These are phyloP conservation scores for Phyto melanocephala DNA, from an alignment of 2,888 invertebrate species.

Conservation along the genomic window DNA sequence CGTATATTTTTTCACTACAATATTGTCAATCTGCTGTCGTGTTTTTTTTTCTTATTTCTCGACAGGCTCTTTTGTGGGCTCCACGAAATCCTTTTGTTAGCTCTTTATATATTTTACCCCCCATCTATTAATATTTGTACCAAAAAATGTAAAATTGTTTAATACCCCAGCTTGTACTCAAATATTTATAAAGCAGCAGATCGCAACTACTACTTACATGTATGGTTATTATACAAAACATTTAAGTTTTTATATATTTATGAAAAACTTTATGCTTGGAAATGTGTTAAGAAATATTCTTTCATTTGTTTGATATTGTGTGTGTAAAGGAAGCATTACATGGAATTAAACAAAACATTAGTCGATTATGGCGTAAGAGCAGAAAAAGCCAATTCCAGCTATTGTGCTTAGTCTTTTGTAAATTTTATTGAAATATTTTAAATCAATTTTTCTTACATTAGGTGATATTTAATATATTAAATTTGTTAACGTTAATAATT, in stretches of 20 bases:
- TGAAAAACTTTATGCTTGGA: too few species aligned
- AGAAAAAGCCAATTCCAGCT: too few species aligned
- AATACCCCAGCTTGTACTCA: constrained; percentile 26
- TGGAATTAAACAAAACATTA: too few species aligned
- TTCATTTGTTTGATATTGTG: too few species aligned
- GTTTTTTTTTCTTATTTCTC: background rate
- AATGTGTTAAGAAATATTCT: too few species aligned
- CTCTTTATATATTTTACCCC: background rate
- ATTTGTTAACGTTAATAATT: too few species aligned
- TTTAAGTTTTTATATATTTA: background rate
- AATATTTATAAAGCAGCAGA: constrained; percentile 39
- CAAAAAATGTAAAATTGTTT: constrained; percentile 33
- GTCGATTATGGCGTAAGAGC: too few species aligned
- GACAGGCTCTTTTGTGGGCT: constrained; percentile 10
- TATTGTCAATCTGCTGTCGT: background rate
- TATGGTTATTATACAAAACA: background rate
- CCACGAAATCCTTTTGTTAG: background rate
- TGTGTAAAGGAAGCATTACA: too few species aligned
- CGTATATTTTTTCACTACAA: background rate
- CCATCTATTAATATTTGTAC: background rate
- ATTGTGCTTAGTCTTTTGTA: too few species aligned
- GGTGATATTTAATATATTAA: too few species aligned
- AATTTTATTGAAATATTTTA: too few species aligned
- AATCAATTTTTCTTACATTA: too few species aligned
- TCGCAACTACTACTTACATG: constrained; percentile 20